phyloP scores from a whole-genome alignment of 2,797 vertebrate species.

The Euphonia xanthogaster region DNA sequence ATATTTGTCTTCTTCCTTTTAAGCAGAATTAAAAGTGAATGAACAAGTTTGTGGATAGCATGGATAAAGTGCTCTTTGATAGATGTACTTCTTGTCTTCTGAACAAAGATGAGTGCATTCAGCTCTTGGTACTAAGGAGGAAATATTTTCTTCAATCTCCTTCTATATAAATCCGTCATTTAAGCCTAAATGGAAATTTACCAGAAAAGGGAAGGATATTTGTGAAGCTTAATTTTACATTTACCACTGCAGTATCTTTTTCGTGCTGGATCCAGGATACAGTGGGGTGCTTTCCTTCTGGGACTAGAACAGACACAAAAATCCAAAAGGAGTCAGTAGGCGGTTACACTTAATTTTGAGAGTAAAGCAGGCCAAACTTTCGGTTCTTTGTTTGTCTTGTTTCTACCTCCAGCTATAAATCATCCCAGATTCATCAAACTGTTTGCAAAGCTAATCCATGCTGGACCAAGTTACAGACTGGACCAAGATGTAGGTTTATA shows the following conservation, averaged over 20 bases:
- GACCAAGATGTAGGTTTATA: slow-evolving; percentile 49
- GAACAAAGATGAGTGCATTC: neutral
- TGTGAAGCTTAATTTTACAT: neutral
- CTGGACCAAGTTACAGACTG: slow-evolving; percentile 40
- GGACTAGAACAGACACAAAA: neutral
- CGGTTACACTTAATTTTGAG: slow-evolving; percentile 8
- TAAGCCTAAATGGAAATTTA: slow-evolving; percentile 6
- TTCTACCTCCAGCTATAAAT: slow-evolving; percentile 47
- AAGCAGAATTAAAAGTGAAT: slow-evolving; percentile 48
- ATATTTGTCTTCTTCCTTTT: slow-evolving; percentile 59
- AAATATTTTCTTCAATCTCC: neutral
- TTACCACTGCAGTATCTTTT: neutral
- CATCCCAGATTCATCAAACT: slow-evolving; percentile 45
- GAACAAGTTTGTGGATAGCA: slow-evolving; percentile 31
- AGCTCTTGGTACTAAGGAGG: neutral
- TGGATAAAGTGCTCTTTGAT: slow-evolving; percentile 10
- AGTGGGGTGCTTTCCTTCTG: neutral
- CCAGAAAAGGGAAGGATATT: neutral
- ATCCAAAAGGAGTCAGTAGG: slow-evolving; percentile 7
- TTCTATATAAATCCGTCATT: neutral
- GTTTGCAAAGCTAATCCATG: slow-evolving; percentile 50
- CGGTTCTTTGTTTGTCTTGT: slow-evolving; percentile 41
- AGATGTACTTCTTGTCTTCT: neutral
- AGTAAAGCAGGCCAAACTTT: neutral
- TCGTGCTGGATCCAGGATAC: neutral